phyloP scores from a whole-genome alignment of 1,140 invertebrate species.

The Protaetia brevitarsis region DNA sequence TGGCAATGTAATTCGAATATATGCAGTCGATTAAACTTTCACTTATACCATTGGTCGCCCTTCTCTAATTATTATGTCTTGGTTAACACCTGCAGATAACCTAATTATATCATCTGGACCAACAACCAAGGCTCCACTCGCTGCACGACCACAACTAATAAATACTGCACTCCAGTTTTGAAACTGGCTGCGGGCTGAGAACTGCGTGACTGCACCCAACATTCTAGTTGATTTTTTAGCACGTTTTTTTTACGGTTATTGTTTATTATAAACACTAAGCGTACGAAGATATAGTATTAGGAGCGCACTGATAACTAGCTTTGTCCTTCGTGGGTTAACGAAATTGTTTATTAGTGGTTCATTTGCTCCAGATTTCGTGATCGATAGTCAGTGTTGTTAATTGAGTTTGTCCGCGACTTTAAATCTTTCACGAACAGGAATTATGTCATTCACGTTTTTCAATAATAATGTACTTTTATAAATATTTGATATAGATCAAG shows the following conservation, averaged over 20 bases:
- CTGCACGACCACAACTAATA: background rate
- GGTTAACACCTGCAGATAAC: constrained; percentile 2
- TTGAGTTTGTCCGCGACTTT: background rate
- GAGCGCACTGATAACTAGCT: background rate
- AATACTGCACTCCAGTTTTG: background rate
- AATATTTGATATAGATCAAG: too few species aligned
- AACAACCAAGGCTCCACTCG: background rate
- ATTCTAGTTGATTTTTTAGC: background rate
- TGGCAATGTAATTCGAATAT: background rate
- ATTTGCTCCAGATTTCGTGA: constrained; percentile 1
- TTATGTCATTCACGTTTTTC: too few species aligned
- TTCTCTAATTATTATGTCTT: constrained; percentile 1
- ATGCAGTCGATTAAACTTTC: background rate
- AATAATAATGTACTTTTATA: too few species aligned
- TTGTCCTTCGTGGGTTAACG: background rate
- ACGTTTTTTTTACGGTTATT: background rate
- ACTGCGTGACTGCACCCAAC: background rate
- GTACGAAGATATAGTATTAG: too few species aligned
- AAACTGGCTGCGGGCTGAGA: background rate
- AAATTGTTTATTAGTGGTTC: background rate
- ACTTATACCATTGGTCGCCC: background rate
- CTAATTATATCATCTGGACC: background rate
- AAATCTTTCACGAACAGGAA: background rate
- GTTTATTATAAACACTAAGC: constrained; percentile 5
- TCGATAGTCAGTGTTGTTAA: too few species aligned